Evolutionary conservation across 2,888 invertebrate genomes (phyloP).

Genomic region (Hemistola chrysoprasaria): DNA sequence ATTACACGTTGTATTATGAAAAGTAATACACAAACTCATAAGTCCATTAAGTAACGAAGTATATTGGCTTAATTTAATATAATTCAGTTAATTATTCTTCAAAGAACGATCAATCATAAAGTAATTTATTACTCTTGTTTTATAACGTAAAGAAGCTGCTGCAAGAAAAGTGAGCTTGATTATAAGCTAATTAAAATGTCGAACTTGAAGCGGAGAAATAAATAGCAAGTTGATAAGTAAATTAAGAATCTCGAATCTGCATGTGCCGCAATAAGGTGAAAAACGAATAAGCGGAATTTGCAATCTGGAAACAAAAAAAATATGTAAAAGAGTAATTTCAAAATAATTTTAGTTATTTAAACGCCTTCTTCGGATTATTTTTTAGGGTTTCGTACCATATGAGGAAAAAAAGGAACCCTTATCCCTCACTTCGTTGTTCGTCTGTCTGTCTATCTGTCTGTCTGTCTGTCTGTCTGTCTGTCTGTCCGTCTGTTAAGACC

Average conservation of each 20-base stretch:
- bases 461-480: too few species aligned
- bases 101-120: conserved; percentile 38
- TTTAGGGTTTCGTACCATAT: too few species aligned
- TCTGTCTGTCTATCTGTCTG: too few species aligned
- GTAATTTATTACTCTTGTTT: conserved; percentile 31
- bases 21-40: conserved; percentile 4
- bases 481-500: too few species aligned
- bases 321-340: neutral
- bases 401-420: too few species aligned
- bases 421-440: too few species aligned
- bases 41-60: conserved; percentile 16
- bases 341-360: too few species aligned
- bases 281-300: conserved; percentile 64
- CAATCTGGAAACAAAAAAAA: conserved; percentile 53
- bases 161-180: neutral
- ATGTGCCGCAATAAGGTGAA: conserved; percentile 60
- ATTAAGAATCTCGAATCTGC: conserved; percentile 41
- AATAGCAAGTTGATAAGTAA: neutral
- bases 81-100: conserved; percentile 30
- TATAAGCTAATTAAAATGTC: conserved; percentile 1
- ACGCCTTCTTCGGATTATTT: too few species aligned
- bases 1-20: too few species aligned
- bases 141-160: conserved; percentile 10
- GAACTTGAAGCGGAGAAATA: neutral
- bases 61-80: conserved; percentile 20